phyloP scores from a whole-genome alignment of 2,797 vertebrate genomes.

The Sciaenops ocellatus region DNA sequence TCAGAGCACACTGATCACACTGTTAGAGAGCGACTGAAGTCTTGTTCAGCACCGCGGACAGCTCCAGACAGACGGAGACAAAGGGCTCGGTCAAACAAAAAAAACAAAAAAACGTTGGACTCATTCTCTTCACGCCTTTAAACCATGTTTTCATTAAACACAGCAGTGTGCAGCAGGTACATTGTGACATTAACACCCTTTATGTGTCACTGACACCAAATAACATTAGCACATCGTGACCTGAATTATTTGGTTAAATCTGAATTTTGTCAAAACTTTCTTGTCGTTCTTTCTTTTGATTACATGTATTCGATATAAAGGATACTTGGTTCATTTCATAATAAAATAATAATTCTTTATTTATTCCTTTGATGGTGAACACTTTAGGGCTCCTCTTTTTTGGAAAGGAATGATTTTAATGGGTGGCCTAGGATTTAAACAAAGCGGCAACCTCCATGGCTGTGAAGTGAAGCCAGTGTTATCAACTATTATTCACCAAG shows the following conservation, averaged over 20 bases:
- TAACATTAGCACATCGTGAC: not conserved
- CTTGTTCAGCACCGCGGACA: conserved; percentile 77
- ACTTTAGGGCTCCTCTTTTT: not conserved
- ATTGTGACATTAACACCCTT: conserved; percentile 8
- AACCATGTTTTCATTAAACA: conserved; percentile 20
- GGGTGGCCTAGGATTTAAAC: not conserved
- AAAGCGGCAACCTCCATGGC: too few relatives aligned
- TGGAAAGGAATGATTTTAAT: not conserved
- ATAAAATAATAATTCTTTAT: not conserved
- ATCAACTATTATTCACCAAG: too few relatives aligned
- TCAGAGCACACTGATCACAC: conserved; percentile 76
- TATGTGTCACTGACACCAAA: not conserved
- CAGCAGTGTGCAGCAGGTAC: not conserved
- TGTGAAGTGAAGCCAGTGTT: too few relatives aligned
- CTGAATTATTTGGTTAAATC: not conserved
- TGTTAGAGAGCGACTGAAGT: conserved; percentile 64
- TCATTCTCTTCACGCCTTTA: conserved; percentile 2
- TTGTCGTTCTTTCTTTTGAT: too few relatives aligned
- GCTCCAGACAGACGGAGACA: conserved; percentile 49
- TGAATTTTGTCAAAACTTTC: not conserved
- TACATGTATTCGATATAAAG: too few relatives aligned
- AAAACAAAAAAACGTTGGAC: not conserved
- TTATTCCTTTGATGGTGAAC: not conserved
- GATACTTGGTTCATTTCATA: not conserved
- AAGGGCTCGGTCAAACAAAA: conserved; percentile 10